phyloP scores from a whole-genome alignment of 1,140 invertebrate genomes.

The Euborellia annulipes region DNA sequence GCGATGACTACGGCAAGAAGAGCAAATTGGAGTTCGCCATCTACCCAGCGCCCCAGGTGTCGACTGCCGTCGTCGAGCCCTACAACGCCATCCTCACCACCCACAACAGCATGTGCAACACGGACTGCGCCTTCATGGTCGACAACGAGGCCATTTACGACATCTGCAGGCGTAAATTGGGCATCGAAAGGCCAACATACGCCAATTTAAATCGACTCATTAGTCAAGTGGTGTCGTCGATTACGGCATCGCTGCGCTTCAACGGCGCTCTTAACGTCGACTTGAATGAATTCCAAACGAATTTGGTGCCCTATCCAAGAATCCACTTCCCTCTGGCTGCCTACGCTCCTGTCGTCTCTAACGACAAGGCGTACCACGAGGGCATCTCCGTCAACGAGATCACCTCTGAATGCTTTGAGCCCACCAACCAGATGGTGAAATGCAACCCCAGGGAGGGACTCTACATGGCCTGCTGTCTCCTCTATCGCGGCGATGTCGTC shows the following conservation, averaged over 20 bases:
- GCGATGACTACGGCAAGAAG: conserved; percentile 50
- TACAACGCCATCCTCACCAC: conserved; percentile 76
- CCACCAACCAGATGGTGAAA: conserved; percentile 84
- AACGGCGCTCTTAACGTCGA: conserved; percentile 80
- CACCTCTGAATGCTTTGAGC: conserved; percentile 75
- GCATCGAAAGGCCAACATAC: conserved; percentile 35
- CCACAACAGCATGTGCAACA: conserved; percentile 63
- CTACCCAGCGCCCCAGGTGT: conserved; percentile 59
- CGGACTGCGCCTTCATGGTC: conserved; percentile 40
- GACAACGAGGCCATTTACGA: conserved; percentile 67
- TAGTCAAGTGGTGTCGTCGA: conserved; percentile 29
- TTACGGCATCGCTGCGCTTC: conserved; percentile 66
- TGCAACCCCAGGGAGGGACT: conserved; percentile 77
- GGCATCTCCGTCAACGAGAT: conserved; percentile 69
- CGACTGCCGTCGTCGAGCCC: conserved; percentile 80
- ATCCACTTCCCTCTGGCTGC: conserved; percentile 71
- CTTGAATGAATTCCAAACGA: conserved; percentile 79
- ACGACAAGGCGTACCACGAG: conserved; percentile 72
- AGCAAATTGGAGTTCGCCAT: conserved; percentile 50
- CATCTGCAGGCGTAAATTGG: conserved; percentile 63
- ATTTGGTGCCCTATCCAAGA: conserved; percentile 68
- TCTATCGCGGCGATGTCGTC: conserved; percentile 53
- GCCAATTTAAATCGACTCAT: conserved; percentile 62
- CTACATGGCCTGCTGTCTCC: conserved; percentile 76
- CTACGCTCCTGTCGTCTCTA: conserved; percentile 69